These are phyloP conservation scores for Agrilus cyanescens DNA, from an alignment of 2,888 invertebrate species.

Conservation along the genomic window DNA sequence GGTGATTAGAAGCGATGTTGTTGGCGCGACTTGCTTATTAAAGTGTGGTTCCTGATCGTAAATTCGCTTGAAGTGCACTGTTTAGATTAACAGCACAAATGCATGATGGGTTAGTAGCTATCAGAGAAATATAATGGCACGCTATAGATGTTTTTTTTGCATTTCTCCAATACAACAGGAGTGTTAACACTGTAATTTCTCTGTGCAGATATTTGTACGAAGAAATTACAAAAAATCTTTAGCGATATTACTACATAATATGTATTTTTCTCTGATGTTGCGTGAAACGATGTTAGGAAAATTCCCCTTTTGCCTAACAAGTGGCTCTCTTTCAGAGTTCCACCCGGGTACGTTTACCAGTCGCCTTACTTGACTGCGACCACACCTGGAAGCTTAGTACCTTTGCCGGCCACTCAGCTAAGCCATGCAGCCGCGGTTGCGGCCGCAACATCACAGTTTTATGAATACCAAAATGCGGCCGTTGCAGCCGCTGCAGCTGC, in stretches of 20 bases:
- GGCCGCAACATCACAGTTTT: conserved; percentile 67
- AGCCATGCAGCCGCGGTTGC: conserved; percentile 67
- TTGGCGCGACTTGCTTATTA: no score
- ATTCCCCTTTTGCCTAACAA: conserved; percentile 3
- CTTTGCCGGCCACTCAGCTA: conserved; percentile 50
- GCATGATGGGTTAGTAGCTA: conserved; percentile 18
- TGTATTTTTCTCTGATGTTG: conserved; percentile 31
- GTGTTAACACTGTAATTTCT: no score
- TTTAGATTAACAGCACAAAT: conserved; percentile 20
- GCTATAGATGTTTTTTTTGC: neutral
- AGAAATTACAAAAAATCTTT: no score
- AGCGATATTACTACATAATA: no score
- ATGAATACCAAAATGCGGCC: conserved; percentile 65
- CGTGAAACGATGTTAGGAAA: conserved; percentile 27
- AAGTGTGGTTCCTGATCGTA: no score
- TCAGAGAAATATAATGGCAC: conserved; percentile 18
- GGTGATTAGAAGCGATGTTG: no score
- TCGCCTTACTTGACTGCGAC: conserved; percentile 58
- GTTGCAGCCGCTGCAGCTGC: conserved; percentile 56
- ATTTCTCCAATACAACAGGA: no score
- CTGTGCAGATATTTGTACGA: no score
- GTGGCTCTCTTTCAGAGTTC: conserved; percentile 10
- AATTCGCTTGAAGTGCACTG: conserved; percentile 17
- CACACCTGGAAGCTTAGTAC: conserved; percentile 53
- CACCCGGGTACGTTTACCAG: conserved; percentile 63